Evolutionary conservation across 1,140 invertebrate genomes (phyloP), one percentile per base, ranked within the genome.

Genomic region (Metopolophium dirhodum): DNA sequence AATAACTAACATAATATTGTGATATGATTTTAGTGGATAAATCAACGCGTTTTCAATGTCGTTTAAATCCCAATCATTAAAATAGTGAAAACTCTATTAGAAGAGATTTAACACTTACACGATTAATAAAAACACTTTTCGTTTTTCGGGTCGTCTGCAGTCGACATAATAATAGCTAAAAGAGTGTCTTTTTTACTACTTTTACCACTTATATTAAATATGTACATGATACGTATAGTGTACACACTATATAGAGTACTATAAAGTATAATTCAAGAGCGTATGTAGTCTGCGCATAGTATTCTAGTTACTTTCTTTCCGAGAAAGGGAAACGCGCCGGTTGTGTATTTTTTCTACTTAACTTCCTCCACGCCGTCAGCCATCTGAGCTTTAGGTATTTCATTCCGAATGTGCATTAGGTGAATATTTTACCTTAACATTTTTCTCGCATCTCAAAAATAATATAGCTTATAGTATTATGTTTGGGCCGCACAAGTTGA

Each of bases 231-330:
- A 2, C n/a, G n/a, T 30, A 11, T 9, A 30, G 0, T 85, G 8
- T 41, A 4, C 26, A 45, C 9, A 85, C 7, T 54, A 54, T 54
- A 54, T 23, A 22, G 7, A 54, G 20, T 7, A 26, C 37, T 41
- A 11, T 26, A 41, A 2, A 14, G 35, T 83, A 83, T 37, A 83
- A 83, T 45, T 26, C 37, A 85, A 6, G 9, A 0, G 23, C 18
- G 83, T 26, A 11, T 45, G 41, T 4, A 77, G 30, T n/a, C 61
- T 18, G 23, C n/a, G 23, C n/a, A 68, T 14, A 68, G 30, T 68
- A 77, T n/a, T n/a, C n/a, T 77, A n/a, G 30, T 77, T 77, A 45
- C 83, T 85, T 85, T 85, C 83, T 85, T 85, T 30, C 83, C 9
- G 23, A 45, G 83, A 85, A 85, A 45, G 9, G 83, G 41, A 85